Evolutionary conservation across 2,888 invertebrate genomes (phyloP).

Genomic region (Mycalesis mineus): DNA sequence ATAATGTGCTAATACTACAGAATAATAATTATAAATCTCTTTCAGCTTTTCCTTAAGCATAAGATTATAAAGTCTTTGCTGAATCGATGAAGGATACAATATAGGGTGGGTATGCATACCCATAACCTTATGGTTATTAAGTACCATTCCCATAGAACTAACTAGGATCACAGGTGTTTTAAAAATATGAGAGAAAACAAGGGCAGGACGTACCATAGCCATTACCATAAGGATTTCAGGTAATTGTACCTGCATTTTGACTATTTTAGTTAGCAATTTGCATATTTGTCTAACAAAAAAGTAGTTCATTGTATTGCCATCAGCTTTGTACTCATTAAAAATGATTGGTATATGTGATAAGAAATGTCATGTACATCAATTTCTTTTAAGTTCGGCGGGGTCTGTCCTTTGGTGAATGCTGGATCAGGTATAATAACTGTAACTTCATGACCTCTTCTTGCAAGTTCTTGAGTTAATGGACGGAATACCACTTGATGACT

Average conservation of each 20-base stretch:
- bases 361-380: slow-evolving; percentile 46
- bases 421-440: slow-evolving; percentile 52
- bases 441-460: slow-evolving; percentile 51
- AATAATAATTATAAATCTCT: slow-evolving; percentile 32
- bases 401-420: slow-evolving; percentile 38
- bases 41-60: slow-evolving; percentile 38
- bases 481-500: slow-evolving; percentile 45
- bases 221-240: slow-evolving; percentile 24
- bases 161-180: slow-evolving; percentile 41
- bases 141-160: slow-evolving; percentile 37
- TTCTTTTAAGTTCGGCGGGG: slow-evolving; percentile 43
- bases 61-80: slow-evolving; percentile 35
- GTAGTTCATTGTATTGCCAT: background rate
- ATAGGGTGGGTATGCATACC: slow-evolving; percentile 41
- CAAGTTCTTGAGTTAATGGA: slow-evolving; percentile 45
- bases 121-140: slow-evolving; percentile 29
- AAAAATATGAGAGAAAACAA: slow-evolving; percentile 42
- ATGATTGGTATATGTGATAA: slow-evolving; percentile 35
- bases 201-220: slow-evolving; percentile 29
- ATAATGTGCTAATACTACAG: slow-evolving; percentile 3
- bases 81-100: slow-evolving; percentile 35
- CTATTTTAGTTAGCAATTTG: background rate
- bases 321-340: slow-evolving; percentile 20
- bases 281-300: background rate
- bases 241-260: slow-evolving; percentile 28